These are phyloP conservation scores for Rotaria macrura DNA, from an alignment of 2,888 invertebrate species.

Conservation along the genomic window DNA sequence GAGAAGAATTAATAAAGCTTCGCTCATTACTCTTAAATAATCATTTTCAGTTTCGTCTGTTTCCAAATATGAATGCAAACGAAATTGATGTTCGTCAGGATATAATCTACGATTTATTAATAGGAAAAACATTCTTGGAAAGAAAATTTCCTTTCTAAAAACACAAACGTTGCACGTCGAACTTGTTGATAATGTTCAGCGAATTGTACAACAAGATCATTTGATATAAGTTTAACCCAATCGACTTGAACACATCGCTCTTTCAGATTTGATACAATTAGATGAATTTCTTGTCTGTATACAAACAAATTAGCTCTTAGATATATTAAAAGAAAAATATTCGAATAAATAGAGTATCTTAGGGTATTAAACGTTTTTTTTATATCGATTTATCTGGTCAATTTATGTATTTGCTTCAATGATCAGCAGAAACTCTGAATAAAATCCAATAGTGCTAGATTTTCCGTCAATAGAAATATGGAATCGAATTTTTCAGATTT, in stretches of 20 bases:
- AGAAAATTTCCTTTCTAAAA: background rate
- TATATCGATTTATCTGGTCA: no score
- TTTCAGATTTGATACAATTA: background rate
- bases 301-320: background rate
- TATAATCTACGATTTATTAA: background rate
- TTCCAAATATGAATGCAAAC: constrained; percentile 59
- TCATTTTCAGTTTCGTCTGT: constrained; percentile 66
- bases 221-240: background rate
- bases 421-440: no score
- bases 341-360: no score
- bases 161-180: constrained; percentile 33
- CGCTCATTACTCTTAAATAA: constrained; percentile 69
- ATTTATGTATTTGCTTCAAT: no score
- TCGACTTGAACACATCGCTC: background rate
- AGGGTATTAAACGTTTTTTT: no score
- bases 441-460: no score
- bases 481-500: no score
- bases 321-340: background rate
- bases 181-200: constrained; percentile 30
- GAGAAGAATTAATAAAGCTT: constrained; percentile 68
- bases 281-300: background rate
- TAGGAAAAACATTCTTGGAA: background rate
- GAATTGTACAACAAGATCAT: constrained; percentile 5
- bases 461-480: no score
- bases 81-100: constrained; percentile 36